phyloP scores from a whole-genome alignment of 2,113 vertebrate genomes.

The Gavia stellata region DNA sequence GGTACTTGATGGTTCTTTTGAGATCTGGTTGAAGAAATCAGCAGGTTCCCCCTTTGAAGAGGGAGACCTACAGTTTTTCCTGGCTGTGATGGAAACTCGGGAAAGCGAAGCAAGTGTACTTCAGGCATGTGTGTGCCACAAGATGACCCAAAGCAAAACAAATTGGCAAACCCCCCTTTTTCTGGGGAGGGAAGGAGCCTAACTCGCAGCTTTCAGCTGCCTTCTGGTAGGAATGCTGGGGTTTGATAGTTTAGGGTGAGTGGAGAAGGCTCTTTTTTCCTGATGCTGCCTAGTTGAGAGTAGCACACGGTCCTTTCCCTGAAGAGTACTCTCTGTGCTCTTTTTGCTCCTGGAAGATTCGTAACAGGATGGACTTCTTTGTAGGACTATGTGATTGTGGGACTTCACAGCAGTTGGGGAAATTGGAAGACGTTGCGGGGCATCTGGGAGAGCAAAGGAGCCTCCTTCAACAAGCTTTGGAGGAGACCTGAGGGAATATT shows the following conservation, averaged over 20 bases:
- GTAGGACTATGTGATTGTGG: neutral
- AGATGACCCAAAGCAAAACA: neutral
- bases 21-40: neutral
- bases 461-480: neutral
- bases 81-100: neutral
- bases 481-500: neutral
- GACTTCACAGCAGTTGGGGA: neutral
- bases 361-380: neutral
- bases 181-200: neutral
- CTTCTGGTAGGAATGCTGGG: neutral
- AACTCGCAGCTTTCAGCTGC: rapidly evolving
- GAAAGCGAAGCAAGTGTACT: neutral
- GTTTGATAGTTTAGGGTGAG: neutral
- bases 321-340: neutral
- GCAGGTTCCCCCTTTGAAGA: neutral
- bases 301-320: neutral
- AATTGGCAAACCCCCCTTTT: neutral
- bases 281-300: neutral
- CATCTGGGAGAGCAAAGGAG: neutral
- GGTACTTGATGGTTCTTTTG: neutral
- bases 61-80: neutral
- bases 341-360: neutral
- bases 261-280: no score
- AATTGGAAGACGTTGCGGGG: neutral
- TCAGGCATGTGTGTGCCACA: neutral